Evolutionary conservation across 2,797 vertebrate species (phyloP), one percentile per base, ranked within the genome.

Genomic region (Pempheris klunzingeri): DNA sequence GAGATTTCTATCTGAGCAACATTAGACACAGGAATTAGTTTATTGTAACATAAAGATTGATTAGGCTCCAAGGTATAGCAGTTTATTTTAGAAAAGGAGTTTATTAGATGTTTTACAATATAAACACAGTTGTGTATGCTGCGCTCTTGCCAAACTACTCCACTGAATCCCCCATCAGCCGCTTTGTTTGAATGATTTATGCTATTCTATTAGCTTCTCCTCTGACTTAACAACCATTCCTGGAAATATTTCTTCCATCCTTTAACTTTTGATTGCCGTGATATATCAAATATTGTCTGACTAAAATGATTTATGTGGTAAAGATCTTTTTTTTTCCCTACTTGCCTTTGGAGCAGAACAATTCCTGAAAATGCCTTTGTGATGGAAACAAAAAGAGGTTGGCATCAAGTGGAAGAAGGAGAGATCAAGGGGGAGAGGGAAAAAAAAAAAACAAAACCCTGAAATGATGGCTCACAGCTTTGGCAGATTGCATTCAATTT

Each of bases 401-500:
- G 80, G 83, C 79, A 78, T 91, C 73, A 71, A 89, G 88, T 70
- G 66, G 76, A 88, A 69, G 69, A 65, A 76, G 69, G 54, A 82
- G 76, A 82, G 85, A 86, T 87, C 70, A 80, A 78, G 71, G 67
- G 22, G 4, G 24, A 46, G 13, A 12, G 26, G n/a, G 8, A 43
- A 22, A 1, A 4, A n/a, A n/a, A n/a, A n/a, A 17, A 9, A 28
- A 17, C 65, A 77, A 59, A 47, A 39, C 49, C 11, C 41, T 81
- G 70, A 84, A 82, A 86, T 85, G 77, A 90, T 85, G 85, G 81
- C 83, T 91, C 83, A 80, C 83, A 84, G 80, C 87, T 87, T 85
- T 75, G 87, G 89, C 87, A 91, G 90, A 92, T 91, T 92, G 90
- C 83, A 84, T 92, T 92, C 88, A 91, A 90, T 92, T 90, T 88